phyloP scores from a whole-genome alignment of 1,140 invertebrate species.

The Meteorus sp. region DNA sequence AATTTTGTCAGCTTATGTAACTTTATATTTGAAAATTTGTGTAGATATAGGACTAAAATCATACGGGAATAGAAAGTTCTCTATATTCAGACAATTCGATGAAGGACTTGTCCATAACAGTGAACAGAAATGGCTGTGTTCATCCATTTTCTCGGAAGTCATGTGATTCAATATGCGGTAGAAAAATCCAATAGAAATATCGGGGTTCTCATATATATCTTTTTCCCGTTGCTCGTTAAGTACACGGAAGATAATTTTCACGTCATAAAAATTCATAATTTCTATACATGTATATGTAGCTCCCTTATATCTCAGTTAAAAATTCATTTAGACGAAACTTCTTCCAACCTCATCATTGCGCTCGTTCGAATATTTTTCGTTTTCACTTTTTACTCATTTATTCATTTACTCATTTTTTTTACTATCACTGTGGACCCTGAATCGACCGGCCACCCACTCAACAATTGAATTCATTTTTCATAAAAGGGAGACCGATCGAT shows the following conservation, averaged over 20 bases:
- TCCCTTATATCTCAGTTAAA: slow-evolving; percentile 33
- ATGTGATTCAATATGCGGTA: neutral
- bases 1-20: no score
- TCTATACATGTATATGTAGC: slow-evolving; percentile 36
- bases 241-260: slow-evolving; percentile 13
- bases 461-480: neutral
- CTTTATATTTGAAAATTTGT: no score
- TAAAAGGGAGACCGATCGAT: no score
- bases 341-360: slow-evolving; percentile 27
- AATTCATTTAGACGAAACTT: slow-evolving; percentile 25
- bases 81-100: no score
- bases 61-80: no score
- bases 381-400: slow-evolving; percentile 19
- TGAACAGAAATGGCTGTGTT: no score
- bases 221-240: neutral
- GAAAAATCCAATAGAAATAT: neutral
- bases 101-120: no score
- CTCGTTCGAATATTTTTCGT: no score
- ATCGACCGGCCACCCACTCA: slow-evolving; percentile 22
- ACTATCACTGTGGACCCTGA: slow-evolving; percentile 39
- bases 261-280: slow-evolving; percentile 14
- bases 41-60: no score
- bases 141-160: no score
- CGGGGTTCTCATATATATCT: neutral
- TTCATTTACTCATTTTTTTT: slow-evolving; percentile 34